Base-by-base conservation (phyloP, 2,888 invertebrate species). In the Leptinotarsa juncta region DNA sequence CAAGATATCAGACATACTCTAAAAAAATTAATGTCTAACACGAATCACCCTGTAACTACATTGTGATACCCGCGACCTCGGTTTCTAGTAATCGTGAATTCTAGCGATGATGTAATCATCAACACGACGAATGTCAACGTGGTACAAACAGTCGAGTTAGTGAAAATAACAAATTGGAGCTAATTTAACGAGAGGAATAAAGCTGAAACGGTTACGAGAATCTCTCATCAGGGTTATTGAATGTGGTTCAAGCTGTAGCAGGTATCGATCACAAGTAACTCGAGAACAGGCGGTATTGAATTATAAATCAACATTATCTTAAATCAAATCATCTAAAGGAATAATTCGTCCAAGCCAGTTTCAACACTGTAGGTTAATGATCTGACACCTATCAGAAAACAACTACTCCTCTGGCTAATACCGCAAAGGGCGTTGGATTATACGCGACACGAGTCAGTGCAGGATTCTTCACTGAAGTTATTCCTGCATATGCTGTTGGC, bases 91-190 rank as follows among this genome's bases (percentile, higher is more conserved):
- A 57, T 23, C 57, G 57, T 23, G 57, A 57, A 23, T 57, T 23
- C 57, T 26, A 57, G 57, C 57, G 57, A 57, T 57, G 57, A 57
- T 57, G 57, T 57, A 57, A 57, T 57, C 57, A 53, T 53, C 18
- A 53, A 53, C 53, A 53, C 53, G 57, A 57, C 57, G 2, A 57
- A 57, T 57, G 57, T 23, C 57, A 57, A 23, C 57, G 20, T 57
- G 2, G 57, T 57, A 57, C 57, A 23, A 57, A 57, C 20, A 23
- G 23, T 57, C 14, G 23, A 14, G 23, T 57, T 23, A 15, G 14
- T 23, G 15, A 57, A 23, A 57, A 57, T 57, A 15, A 57, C 26
- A 20, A 57, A 57, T 57, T 57, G 15, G 23, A 57, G 14, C 20
- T 57, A 57, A 57, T 57, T 57, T 2, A 57, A 57, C 23, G 26